Base-by-base conservation (phyloP, 64 coral and sea anemone species). In the Astreopora myriophthalma region DNA sequence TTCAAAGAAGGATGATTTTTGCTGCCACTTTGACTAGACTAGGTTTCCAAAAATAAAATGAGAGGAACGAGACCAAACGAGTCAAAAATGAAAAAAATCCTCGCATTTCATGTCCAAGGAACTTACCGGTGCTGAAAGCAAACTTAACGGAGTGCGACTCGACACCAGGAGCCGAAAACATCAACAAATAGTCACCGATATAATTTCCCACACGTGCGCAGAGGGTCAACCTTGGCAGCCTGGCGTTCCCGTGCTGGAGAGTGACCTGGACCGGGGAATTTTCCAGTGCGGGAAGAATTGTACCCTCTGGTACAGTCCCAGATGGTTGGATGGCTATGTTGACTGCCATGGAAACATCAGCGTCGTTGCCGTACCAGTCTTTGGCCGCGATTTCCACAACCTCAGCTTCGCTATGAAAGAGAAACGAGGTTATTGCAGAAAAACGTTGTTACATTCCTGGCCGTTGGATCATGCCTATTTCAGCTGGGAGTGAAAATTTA, bases 71-170 rank as follows among this genome's bases (percentile, higher is more conserved):
- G 13, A 55, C 8, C 9, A 55, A 55, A 64, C 30, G 38, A 31
- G 3, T 6, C 16, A 1, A 10, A 65, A 84, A 71, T 19, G 38
- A n/a, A n/a, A n/a, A n/a, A n/a, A n/a, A n/a, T n/a, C n/a, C n/a
- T n/a, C n/a, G n/a, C n/a, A n/a, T n/a, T n/a, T n/a, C n/a, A n/a
- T n/a, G n/a, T n/a, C n/a, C 36, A 31, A 3, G 42, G n/a, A 7
- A 63, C 93, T 28, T 77, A 96, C 94, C 90, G 72, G 94, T 96
- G 48, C 90, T 96, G 40, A 96, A 96, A 20, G 77, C 79, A 61
- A 96, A 96, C 79, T 93, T 96, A 7, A 96, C 57, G 22, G 64
- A 48, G 64, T 60, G 83, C 27, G 31, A 30, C 23, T 85, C 51
- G 8, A 96, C 71, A 29, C n/a, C 68, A 67, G 57, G 60, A 31